A percentile compares a stretch with the other conserved stretches of the same genome.
Evolutionary conservation across 2,888 invertebrate species (phyloP).

Genomic region (Luffia ferchaultella): DNA sequence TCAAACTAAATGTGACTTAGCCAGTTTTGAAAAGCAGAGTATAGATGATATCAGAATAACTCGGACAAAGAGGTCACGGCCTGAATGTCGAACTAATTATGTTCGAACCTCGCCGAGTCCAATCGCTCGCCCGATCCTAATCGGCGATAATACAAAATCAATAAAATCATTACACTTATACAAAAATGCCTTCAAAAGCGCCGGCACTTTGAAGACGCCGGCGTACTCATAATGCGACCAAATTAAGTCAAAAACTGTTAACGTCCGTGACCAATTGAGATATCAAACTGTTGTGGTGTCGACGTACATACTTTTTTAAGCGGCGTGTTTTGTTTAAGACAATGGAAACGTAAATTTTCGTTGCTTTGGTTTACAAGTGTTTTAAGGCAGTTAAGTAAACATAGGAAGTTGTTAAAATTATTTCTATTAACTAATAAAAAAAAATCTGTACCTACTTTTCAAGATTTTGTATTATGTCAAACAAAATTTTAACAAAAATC

Average conservation of each 20-base stretch:
- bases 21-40: too few relatives aligned
- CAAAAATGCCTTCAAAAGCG: constrained; percentile 20
- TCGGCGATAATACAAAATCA: constrained; percentile 51
- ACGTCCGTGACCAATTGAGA: constrained; percentile 59
- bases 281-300: constrained; percentile 32
- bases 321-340: too few relatives aligned
- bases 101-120: constrained; percentile 24
- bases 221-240: constrained; percentile 38
- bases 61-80: not conserved
- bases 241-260: constrained; percentile 59
- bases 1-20: too few relatives aligned
- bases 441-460: too few relatives aligned
- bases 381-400: too few relatives aligned
- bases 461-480: too few relatives aligned
- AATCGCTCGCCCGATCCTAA: constrained; percentile 36
- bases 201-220: constrained; percentile 40
- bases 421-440: too few relatives aligned
- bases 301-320: not conserved
- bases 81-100: constrained; percentile 5
- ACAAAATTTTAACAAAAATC: too few relatives aligned
- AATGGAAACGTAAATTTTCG: too few relatives aligned
- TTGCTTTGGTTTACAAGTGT: too few relatives aligned
- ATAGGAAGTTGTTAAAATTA: too few relatives aligned
- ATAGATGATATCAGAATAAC: too few relatives aligned
- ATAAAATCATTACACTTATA: constrained; percentile 50